Evolutionary conservation across 1,140 invertebrate species (phyloP), one percentile per base, ranked within the genome.

Genomic region (Bombyx mandarina): DNA sequence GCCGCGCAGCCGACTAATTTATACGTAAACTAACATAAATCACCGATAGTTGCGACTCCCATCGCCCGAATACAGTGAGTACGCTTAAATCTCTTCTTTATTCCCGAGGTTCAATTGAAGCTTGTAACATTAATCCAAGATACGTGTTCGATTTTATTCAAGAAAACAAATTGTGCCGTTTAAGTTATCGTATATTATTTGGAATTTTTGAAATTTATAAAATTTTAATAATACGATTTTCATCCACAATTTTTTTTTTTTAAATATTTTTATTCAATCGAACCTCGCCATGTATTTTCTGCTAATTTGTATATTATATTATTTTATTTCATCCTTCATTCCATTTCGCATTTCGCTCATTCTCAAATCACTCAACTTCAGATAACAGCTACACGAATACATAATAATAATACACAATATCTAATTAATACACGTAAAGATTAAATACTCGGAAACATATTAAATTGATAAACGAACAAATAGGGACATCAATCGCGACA

Each of bases 21-120:
- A 77, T 87, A 87, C 84, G 79, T 84, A 81, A 85, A 82, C 79
- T 84, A 82, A 82, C 80, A 86, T 81, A 81, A 79, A 85, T 82
- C 82, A 81, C 72, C 75, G 76, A 75, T 77, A 82, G 75, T 71
- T 67, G 75, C 77, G 72, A 77, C 71, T 69, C 76, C 77, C 80
- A 79, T 77, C 80, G 73, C 77, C 75, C 69, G 67, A 79, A 73
- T 73, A 79, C 80, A 77, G 83, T 86, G 77, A 86, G 83, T 86
- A 86, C 80, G 26, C 26, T 35, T 35, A 35, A 35, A 35, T 35
- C 26, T 35, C 26, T 35, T 35, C 26, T 35, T 35, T 35, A 35
- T 35, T 35, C 26, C 12, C 26, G 26, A 35, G 26, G 26, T 35
- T 35, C 26, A 35, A 35, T 35, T 35, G 26, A 35, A 35, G 26